These are phyloP conservation scores for Spodoptera exigua DNA, from an alignment of 2,888 invertebrate species.

Conservation along the genomic window DNA sequence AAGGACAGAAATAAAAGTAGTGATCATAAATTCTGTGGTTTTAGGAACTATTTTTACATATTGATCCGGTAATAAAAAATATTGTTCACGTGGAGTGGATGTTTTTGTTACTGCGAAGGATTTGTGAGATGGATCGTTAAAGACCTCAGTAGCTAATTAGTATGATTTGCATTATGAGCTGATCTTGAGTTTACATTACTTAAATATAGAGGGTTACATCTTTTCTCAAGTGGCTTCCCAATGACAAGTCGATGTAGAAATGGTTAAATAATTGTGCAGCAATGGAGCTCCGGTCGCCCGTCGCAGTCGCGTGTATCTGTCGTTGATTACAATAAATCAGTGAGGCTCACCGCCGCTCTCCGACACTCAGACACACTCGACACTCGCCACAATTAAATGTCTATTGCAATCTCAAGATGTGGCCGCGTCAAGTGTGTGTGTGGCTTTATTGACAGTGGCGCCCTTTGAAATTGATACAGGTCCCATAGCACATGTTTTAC, in stretches of 20 bases:
- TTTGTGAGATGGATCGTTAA: not conserved
- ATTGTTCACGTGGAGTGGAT: constrained; percentile 29
- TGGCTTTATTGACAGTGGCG: constrained; percentile 35
- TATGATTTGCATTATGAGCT: not conserved
- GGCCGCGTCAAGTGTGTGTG: constrained; percentile 42
- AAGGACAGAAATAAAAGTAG: constrained; percentile 53
- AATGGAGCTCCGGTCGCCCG: not conserved
- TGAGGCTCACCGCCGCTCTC: constrained; percentile 43
- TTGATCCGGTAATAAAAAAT: constrained; percentile 46
- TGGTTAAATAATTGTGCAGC: constrained; percentile 20
- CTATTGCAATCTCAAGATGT: constrained; percentile 46
- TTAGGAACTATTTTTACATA: constrained; percentile 57
- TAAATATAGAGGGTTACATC: too few relatives aligned
- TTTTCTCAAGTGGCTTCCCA: constrained; percentile 29
- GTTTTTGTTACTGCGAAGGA: constrained; percentile 8
- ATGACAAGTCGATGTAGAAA: constrained; percentile 30
- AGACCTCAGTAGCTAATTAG: not conserved
- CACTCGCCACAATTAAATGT: constrained; percentile 50
- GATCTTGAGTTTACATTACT: not conserved
- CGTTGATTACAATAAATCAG: constrained; percentile 80
- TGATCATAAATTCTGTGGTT: constrained; percentile 55
- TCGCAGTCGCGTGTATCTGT: constrained; percentile 60
- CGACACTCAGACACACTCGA: constrained; percentile 47
- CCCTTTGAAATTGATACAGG: constrained; percentile 27
- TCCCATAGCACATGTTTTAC: constrained; percentile 16